Evolutionary conservation across 1,140 invertebrate genomes (phyloP).

Genomic region (Aphaenogaster ashmeadi): DNA sequence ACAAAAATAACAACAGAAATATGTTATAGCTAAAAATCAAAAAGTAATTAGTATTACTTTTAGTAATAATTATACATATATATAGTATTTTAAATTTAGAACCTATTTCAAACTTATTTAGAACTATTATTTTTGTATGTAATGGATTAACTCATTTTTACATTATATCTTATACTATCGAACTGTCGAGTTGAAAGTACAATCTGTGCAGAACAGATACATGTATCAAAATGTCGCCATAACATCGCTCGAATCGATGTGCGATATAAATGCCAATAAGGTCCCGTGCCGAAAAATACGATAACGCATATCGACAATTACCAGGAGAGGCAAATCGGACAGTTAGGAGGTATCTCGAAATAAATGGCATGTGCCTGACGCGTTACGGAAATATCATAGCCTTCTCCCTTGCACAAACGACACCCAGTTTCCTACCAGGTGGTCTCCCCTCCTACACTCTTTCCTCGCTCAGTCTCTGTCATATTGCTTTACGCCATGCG

Average conservation of each 20-base stretch:
- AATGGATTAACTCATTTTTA: background rate
- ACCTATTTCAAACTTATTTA: background rate
- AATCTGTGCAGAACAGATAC: constrained; percentile 3
- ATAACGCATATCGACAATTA: constrained; percentile 48
- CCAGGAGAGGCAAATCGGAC: constrained; percentile 48
- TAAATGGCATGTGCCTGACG: constrained; percentile 51
- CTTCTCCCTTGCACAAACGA: constrained; percentile 32
- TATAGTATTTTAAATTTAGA: background rate
- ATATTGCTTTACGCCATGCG: constrained; percentile 29
- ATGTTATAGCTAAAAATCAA: background rate
- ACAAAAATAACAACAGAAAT: background rate
- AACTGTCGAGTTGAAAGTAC: background rate
- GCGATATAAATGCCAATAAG: background rate
- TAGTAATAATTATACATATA: background rate
- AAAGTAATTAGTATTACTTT: background rate
- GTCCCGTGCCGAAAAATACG: background rate
- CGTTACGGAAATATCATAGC: constrained; percentile 70
- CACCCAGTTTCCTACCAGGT: constrained; percentile 70
- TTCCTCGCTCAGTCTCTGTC: constrained; percentile 17
- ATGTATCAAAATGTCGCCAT: constrained; percentile 3
- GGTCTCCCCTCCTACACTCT: constrained; percentile 57
- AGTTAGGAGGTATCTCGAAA: constrained; percentile 68
- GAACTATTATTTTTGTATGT: background rate
- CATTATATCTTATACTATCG: background rate
- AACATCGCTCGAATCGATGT: background rate